A percentile compares a stretch with the other conserved stretches of the same genome.
Evolutionary conservation across 2,113 vertebrate species (phyloP).

Genomic region (Eolophus roseicapilla): DNA sequence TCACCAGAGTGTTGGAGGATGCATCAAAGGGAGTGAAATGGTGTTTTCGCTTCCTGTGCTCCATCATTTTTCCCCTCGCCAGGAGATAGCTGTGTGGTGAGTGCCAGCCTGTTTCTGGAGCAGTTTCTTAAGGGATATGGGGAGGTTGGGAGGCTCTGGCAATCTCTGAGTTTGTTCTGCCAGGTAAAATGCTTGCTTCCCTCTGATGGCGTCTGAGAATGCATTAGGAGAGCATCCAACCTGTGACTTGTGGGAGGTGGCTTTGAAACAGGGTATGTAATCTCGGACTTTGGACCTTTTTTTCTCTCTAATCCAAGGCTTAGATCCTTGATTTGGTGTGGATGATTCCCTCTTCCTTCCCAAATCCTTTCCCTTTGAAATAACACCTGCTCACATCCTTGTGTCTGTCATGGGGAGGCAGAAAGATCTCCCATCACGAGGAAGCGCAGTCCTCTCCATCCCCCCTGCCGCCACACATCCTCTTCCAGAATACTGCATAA

Average conservation of each 20-base stretch:
- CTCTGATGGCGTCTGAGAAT: neutral
- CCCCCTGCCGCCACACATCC: slow-evolving; percentile 38
- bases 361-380: slow-evolving; percentile 33
- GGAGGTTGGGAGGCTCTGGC: neutral
- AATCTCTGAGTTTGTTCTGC: neutral
- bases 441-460: neutral
- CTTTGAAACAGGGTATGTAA: neutral
- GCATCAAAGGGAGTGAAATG: neutral
- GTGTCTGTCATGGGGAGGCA: slow-evolving; percentile 5
- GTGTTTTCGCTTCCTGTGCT: neutral
- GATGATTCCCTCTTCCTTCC: slow-evolving; percentile 33
- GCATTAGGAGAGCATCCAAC: neutral
- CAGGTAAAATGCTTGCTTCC: neutral
- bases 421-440: slow-evolving; percentile 1
- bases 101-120: neutral
- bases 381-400: slow-evolving; percentile 52
- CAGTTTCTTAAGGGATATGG: neutral
- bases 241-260: neutral
- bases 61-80: rapidly evolving
- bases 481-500: slow-evolving; percentile 70
- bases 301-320: slow-evolving; percentile 39
- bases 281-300: neutral
- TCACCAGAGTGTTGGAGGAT: neutral
- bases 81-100: neutral
- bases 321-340: slow-evolving; percentile 24